Conservation (phyloP, 2,888 invertebrate species). For the Tetanocera ferruginea region DNA sequence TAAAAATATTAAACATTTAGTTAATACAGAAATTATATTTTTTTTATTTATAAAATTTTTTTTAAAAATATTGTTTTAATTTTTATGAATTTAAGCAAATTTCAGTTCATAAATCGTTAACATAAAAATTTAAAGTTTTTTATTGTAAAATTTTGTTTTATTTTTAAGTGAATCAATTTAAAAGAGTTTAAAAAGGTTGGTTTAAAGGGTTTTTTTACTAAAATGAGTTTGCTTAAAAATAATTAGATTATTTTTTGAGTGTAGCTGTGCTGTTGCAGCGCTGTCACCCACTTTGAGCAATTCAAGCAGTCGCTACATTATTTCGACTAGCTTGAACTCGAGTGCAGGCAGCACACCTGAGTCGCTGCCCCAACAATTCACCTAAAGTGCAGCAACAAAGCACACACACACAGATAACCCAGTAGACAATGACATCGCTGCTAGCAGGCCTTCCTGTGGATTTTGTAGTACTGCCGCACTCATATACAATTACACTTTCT, state of each 20-base stretch:
- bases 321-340: slow-evolving; percentile 21
- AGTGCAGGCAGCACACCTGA: slow-evolving; percentile 1
- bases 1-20: not conserved
- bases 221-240: not conserved
- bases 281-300: not conserved
- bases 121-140: not conserved
- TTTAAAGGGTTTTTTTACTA: not conserved
- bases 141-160: not conserved
- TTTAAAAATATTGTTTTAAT: not conserved
- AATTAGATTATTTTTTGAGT: too few species aligned
- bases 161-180: not conserved
- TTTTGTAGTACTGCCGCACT: too few species aligned
- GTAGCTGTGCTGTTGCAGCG: not conserved
- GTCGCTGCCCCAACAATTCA: not conserved
- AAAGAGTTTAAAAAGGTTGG: not conserved
- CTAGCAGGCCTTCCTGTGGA: too few species aligned
- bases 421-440: too few species aligned
- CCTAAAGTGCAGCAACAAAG: not conserved
- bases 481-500: too few species aligned
- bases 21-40: not conserved
- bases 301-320: not conserved
- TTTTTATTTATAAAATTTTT: not conserved
- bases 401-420: not conserved
- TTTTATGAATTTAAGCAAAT: not conserved
- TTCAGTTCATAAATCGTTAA: not conserved